phyloP scores from a whole-genome alignment of 2,888 invertebrate species.

The Dichetophora obliterata region DNA sequence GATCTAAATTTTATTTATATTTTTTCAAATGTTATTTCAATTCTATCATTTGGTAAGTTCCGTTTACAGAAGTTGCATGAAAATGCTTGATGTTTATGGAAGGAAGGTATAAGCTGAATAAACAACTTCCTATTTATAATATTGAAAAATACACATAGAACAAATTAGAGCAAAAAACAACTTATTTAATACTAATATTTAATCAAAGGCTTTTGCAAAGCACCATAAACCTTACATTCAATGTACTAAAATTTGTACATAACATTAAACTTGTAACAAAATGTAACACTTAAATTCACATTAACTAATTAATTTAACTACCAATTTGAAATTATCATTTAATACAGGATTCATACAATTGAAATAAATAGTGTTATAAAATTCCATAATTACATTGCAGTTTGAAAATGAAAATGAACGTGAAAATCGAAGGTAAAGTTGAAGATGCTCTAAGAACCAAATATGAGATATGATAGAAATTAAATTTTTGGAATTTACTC shows the following conservation, averaged over 20 bases:
- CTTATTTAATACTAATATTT: background rate
- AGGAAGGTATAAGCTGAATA: background rate
- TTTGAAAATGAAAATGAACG: too few species aligned
- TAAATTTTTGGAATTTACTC: too few species aligned
- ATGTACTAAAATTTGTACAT: conserved; percentile 4
- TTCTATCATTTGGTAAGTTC: background rate
- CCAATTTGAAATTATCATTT: too few species aligned
- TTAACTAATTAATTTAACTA: too few species aligned
- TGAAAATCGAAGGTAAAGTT: too few species aligned
- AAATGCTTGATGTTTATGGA: background rate
- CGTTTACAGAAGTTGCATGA: background rate
- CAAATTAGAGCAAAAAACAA: background rate
- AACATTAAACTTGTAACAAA: too few species aligned
- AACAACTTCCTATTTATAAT: background rate
- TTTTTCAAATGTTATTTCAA: background rate
- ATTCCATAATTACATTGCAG: too few species aligned
- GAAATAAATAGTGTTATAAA: too few species aligned
- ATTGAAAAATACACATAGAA: background rate
- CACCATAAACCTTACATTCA: background rate
- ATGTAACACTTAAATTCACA: too few species aligned
- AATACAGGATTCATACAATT: too few species aligned
- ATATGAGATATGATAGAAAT: too few species aligned
- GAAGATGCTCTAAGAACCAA: too few species aligned
- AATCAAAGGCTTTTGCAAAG: conserved; percentile 11
- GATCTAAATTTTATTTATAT: conserved; percentile 5